phyloP scores from a whole-genome alignment of 23 tunicate genomes.

The Halocynthia roretzi region DNA sequence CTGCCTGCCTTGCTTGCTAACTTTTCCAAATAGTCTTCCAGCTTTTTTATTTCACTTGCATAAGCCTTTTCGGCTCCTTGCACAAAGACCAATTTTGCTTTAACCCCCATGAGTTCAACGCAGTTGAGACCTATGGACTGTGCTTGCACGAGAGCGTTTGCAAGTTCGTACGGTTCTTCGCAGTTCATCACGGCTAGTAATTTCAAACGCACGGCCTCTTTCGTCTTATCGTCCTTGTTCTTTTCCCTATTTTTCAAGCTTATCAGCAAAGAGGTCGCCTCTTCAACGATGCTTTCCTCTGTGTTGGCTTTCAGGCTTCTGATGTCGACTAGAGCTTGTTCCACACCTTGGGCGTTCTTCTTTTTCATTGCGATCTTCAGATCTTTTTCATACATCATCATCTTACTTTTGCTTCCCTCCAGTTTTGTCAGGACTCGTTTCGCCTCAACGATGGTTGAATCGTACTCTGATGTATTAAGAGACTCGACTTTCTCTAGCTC shows the following conservation, averaged over 20 bases:
- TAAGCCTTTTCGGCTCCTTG: background rate
- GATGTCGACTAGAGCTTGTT: slow-evolving; percentile 9
- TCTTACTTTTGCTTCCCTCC: background rate
- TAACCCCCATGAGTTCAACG: slow-evolving; percentile 14
- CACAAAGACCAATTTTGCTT: slow-evolving; percentile 4
- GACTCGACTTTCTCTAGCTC: background rate
- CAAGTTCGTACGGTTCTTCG: slow-evolving; percentile 6
- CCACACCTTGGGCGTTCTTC: background rate
- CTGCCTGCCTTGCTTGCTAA: background rate
- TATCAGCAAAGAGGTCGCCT: slow-evolving; percentile 2
- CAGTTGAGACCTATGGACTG: slow-evolving; percentile 9
- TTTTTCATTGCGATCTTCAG: slow-evolving; percentile 10
- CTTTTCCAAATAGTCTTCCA: slow-evolving; percentile 21
- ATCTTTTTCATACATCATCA: background rate
- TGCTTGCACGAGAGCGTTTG: slow-evolving; percentile 16
- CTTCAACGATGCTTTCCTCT: slow-evolving; percentile 3
- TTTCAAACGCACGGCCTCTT: background rate
- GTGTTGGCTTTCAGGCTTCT: slow-evolving; percentile 6
- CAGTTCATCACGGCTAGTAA: background rate
- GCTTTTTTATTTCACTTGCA: slow-evolving; percentile 9
- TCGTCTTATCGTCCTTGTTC: background rate
- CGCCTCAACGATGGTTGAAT: background rate
- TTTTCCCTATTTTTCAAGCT: background rate
- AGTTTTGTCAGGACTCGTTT: background rate
- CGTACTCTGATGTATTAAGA: background rate